Percentiles rank a stretch among this genome's conserved stretches.
These are phyloP conservation scores for Dryoscopus gambensis DNA, from an alignment of 2,113 vertebrate species.

Conservation along the genomic window DNA sequence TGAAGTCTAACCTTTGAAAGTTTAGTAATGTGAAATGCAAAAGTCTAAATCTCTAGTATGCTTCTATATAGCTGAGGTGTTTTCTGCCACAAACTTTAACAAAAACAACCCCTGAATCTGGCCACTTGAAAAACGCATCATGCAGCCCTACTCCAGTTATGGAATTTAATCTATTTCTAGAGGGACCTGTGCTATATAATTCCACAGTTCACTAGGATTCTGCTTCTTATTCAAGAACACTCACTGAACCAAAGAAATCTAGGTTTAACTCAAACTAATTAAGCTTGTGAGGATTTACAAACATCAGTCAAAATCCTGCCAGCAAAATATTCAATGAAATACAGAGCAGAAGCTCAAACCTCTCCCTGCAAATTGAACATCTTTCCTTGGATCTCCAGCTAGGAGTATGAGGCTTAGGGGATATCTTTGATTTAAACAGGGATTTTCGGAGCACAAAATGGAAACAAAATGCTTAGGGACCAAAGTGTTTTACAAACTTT, in stretches of 20 bases:
- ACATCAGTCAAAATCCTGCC: conserved; percentile 2
- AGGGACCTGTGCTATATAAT: background rate
- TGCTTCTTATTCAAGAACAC: conserved; percentile 3
- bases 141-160: background rate
- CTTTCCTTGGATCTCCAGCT: background rate
- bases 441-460: conserved; percentile 33
- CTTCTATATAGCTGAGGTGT: background rate
- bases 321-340: background rate
- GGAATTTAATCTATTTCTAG: conserved; percentile 13
- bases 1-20: background rate
- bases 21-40: background rate
- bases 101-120: background rate
- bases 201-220: background rate
- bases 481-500: background rate
- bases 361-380: background rate
- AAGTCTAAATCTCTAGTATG: background rate
- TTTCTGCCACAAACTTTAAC: background rate
- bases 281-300: conserved; percentile 41
- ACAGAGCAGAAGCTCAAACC: background rate
- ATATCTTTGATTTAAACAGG: conserved; percentile 25
- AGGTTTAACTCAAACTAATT: conserved; percentile 25
- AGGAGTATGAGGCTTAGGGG: background rate
- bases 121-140: background rate
- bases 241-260: conserved; percentile 3
- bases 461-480: conserved; percentile 33